Evolutionary conservation across 2,797 vertebrate species (phyloP).

Genomic region (Pagetopsis macropterus): DNA sequence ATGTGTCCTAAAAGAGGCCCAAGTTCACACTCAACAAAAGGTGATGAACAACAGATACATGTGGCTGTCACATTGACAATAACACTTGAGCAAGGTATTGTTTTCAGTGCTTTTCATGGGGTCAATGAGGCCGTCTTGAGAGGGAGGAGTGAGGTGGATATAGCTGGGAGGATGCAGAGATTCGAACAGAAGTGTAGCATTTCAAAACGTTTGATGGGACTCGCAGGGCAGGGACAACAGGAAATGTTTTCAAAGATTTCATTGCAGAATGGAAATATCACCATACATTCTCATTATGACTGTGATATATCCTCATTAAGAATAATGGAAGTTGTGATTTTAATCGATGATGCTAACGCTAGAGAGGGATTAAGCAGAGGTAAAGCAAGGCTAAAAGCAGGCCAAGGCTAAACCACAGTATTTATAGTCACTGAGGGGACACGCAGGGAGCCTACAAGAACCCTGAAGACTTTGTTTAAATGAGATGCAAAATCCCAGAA

Average conservation of each 20-base stretch:
- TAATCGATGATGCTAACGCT: too few relatives aligned
- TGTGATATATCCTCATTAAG: not conserved
- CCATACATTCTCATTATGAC: not conserved
- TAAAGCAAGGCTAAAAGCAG: too few relatives aligned
- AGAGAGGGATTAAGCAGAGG: too few relatives aligned
- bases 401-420: too few relatives aligned
- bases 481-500: not conserved
- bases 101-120: slow-evolving; percentile 10
- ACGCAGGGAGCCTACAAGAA: too few relatives aligned
- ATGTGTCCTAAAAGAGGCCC: slow-evolving; percentile 5
- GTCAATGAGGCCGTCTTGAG: slow-evolving; percentile 33
- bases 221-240: not conserved
- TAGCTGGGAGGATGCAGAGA: slow-evolving; percentile 14
- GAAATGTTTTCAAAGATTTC: too few relatives aligned
- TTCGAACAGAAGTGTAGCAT: not conserved
- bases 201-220: slow-evolving; percentile 3
- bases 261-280: not conserved
- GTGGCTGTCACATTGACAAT: not conserved
- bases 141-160: not conserved
- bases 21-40: slow-evolving; percentile 10
- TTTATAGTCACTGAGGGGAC: too few relatives aligned
- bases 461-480: too few relatives aligned
- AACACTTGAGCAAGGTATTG: slow-evolving; percentile 11
- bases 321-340: too few relatives aligned
- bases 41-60: not conserved